Base-by-base conservation (phyloP, 2,113 vertebrate species). In the Plecturocebus donacophilus region DNA sequence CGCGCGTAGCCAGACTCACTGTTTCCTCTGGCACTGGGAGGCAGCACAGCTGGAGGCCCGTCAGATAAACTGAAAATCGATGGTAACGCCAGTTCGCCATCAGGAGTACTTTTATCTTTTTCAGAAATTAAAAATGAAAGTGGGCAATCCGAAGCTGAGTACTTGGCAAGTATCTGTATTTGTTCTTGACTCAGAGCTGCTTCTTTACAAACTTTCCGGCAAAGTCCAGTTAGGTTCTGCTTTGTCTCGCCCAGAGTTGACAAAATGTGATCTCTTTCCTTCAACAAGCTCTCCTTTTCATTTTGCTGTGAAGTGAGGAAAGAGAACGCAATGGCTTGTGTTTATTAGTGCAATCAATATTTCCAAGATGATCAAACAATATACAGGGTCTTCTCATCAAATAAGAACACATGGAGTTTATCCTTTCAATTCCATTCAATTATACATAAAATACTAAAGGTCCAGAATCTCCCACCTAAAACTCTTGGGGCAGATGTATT, bases 261-360 rank as follows among this genome's bases (percentile, higher is more conserved):
- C 98, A 99, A 97, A 93, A 99, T 99, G 97, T 99, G 99, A 30
- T 98, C 99, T 92, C 98, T 98, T 96, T 99, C 99, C 96, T 99
- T 99, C 97, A 99, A 93, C 95, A 99, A 98, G 83, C 98, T 99
- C 81, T 99, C 99, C 97, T 99, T 99, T 97, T 99, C 99, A 40
- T 92, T 98, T 98, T 98, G 99, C 99, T 99, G 98, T 61, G 88
- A 94, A 93, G 86, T 58, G 71, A 61, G 35, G 80, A 96, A 79
- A 97, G 56, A 97, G 32, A 87, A 95, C 9, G 87, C n/a, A 32
- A 17, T 6, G 35, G 86, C 58, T 54, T 8, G 8, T 13, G 38
- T 73, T 92, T 85, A 71, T 52, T 49, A 82, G 38, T 16, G 90
- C 45, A 21, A 10, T 8, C 17, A 8, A 13, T 30, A 76, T 16